phyloP scores from a whole-genome alignment of 23 tunicate genomes.

The Pegea sp. region DNA sequence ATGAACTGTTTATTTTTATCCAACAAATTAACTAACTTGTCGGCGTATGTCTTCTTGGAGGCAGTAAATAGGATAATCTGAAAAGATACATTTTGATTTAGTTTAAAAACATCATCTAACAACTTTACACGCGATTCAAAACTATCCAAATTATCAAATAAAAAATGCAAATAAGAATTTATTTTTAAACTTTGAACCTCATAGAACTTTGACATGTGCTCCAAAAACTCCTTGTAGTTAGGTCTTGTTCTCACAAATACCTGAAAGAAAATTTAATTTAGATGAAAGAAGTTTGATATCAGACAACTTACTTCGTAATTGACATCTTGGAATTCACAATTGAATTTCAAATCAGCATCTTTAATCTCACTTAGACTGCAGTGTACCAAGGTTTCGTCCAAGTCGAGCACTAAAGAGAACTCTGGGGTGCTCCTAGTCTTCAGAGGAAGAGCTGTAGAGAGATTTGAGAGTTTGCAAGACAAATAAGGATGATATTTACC shows the following conservation, averaged over 20 bases:
- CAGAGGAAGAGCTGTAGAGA: slow-evolving; percentile 47
- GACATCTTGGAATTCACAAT: slow-evolving; percentile 74
- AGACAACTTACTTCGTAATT: slow-evolving; percentile 39
- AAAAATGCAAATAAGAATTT: neutral
- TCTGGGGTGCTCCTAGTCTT: slow-evolving; percentile 88
- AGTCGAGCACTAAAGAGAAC: slow-evolving; percentile 73
- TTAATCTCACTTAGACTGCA: slow-evolving; percentile 79
- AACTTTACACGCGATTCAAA: too few species aligned
- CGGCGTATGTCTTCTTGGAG: slow-evolving; percentile 70
- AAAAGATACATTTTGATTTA: neutral
- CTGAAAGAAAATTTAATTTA: slow-evolving; percentile 8
- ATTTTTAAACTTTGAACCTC: slow-evolving; percentile 28
- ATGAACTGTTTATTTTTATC: slow-evolving; percentile 79
- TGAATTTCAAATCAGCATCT: slow-evolving; percentile 76
- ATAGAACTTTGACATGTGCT: slow-evolving; percentile 69
- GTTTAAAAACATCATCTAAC: neutral
- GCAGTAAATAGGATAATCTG: slow-evolving; percentile 89
- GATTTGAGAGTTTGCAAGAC: too few species aligned
- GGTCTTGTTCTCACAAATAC: slow-evolving; percentile 94
- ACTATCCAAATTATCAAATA: too few species aligned
- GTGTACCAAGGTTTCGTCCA: slow-evolving; percentile 95
- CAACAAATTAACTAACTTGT: slow-evolving; percentile 68
- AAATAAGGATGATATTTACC: slow-evolving; percentile 6
- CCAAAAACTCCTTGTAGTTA: slow-evolving; percentile 75
- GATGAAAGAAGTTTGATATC: neutral